Percentiles rank a stretch among this genome's conserved stretches.
Conservation (phyloP, 2,888 invertebrate genomes). For the Orthosia cruda region DNA sequence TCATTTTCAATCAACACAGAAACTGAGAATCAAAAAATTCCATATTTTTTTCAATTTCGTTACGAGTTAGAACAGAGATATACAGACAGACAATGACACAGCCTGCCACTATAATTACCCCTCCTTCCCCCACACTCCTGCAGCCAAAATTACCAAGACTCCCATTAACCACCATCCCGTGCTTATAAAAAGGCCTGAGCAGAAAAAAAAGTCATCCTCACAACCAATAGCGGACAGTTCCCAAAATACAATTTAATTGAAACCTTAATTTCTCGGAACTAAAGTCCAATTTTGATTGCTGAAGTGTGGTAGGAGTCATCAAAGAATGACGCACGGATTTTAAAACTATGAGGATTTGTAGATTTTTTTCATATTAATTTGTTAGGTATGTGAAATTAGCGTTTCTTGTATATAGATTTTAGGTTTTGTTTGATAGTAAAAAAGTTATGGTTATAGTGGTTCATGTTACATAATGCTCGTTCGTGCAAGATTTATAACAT, state of each 20-base stretch:
- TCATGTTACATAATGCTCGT: conserved; percentile 57
- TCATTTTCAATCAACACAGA: conserved; percentile 64
- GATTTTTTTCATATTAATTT: conserved; percentile 55
- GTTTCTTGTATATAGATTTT: conserved; percentile 65
- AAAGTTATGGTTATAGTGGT: conserved; percentile 51
- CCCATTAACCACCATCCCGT: conserved; percentile 88
- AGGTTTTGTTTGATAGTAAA: conserved; percentile 52
- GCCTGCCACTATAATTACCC: conserved; percentile 88
- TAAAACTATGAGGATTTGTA: conserved; percentile 68
- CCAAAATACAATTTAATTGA: conserved; percentile 67
- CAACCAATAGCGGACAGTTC: conserved; percentile 80
- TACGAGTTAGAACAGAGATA: conserved; percentile 81
- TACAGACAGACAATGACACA: conserved; percentile 90
- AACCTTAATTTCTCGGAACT: conserved; percentile 61
- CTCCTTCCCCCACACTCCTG: conserved; percentile 70
- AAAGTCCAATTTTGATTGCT: conserved; percentile 51
- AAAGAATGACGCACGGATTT: conserved; percentile 69
- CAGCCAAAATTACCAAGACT: conserved; percentile 86
- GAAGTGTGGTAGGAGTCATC: conserved; percentile 59
- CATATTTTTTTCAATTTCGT: conserved; percentile 77
- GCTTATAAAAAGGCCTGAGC: conserved; percentile 85
- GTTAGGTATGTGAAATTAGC: conserved; percentile 67
- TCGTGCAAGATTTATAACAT: conserved; percentile 57
- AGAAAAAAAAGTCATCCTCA: conserved; percentile 83
- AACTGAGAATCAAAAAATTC: conserved; percentile 61